These are phyloP conservation scores for Sebastes alutus DNA, from an alignment of 2,797 vertebrate species.

Conservation along the genomic window DNA sequence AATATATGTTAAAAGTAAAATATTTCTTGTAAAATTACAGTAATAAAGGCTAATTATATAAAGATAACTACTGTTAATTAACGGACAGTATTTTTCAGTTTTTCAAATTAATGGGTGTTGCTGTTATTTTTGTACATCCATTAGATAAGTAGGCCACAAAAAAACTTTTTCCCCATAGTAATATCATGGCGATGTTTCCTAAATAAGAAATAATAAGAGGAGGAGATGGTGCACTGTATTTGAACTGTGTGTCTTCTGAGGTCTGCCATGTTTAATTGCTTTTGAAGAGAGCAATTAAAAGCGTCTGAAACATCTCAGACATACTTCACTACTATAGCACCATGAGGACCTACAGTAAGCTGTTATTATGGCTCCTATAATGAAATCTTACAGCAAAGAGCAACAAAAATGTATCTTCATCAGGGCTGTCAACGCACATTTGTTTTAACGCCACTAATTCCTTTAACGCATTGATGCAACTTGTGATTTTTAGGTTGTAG, in stretches of 20 bases:
- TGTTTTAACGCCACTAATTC: no score
- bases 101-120: not conserved
- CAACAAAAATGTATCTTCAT: not conserved
- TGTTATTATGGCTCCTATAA: not conserved
- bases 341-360: not conserved
- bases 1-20: no score
- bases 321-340: not conserved
- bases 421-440: no score
- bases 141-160: not conserved
- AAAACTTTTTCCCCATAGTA: not conserved
- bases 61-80: no score
- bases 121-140: not conserved
- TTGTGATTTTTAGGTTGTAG: no score
- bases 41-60: no score
- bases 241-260: not conserved
- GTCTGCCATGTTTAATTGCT: slow-evolving; percentile 20
- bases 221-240: not conserved
- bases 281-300: not conserved
- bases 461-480: no score
- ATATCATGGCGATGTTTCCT: not conserved
- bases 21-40: no score
- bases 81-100: no score
- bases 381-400: not conserved
- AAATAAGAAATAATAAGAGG: not conserved
- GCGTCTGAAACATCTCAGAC: slow-evolving; percentile 10